Conservation (phyloP, 2,888 invertebrate species). For the Clivina fossor region DNA sequence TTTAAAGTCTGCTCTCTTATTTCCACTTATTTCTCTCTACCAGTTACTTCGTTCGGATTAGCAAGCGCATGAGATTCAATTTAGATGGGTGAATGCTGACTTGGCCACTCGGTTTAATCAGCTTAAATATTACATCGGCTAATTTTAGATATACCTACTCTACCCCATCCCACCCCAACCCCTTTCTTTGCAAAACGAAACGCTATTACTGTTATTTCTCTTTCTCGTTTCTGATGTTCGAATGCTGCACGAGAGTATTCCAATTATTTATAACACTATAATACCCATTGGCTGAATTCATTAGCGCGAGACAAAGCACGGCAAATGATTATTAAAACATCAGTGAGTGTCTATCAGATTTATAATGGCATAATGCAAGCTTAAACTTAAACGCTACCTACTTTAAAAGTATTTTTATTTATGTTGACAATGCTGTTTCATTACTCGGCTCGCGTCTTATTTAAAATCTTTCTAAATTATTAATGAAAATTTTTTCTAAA, state of each 20-base stretch:
- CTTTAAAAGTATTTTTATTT: no score
- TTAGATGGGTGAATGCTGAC: slow-evolving; percentile 33
- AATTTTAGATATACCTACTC: slow-evolving; percentile 28
- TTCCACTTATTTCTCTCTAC: slow-evolving; percentile 36
- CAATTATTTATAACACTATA: slow-evolving; percentile 18
- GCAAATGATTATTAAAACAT: slow-evolving; percentile 23
- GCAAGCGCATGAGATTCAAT: slow-evolving; percentile 30
- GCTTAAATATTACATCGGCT: slow-evolving; percentile 34
- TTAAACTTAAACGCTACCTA: no score
- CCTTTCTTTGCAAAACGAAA: no score
- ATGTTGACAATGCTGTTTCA: no score
- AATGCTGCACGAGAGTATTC: slow-evolving; percentile 3
- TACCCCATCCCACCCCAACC: no score
- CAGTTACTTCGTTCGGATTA: slow-evolving; percentile 32
- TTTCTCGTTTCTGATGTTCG: no score
- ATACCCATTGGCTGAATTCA: slow-evolving; percentile 11
- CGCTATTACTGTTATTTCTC: no score
- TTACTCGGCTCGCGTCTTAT: no score
- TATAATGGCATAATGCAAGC: no score
- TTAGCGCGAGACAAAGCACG: slow-evolving; percentile 17
- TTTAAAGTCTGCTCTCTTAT: slow-evolving; percentile 32
- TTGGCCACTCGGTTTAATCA: slow-evolving; percentile 35
- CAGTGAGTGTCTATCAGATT: no score
- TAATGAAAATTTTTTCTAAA: no score
- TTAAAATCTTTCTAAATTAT: no score